These are phyloP conservation scores for Piscicola geometra DNA, from an alignment of 2,888 invertebrate genomes.

Conservation along the genomic window DNA sequence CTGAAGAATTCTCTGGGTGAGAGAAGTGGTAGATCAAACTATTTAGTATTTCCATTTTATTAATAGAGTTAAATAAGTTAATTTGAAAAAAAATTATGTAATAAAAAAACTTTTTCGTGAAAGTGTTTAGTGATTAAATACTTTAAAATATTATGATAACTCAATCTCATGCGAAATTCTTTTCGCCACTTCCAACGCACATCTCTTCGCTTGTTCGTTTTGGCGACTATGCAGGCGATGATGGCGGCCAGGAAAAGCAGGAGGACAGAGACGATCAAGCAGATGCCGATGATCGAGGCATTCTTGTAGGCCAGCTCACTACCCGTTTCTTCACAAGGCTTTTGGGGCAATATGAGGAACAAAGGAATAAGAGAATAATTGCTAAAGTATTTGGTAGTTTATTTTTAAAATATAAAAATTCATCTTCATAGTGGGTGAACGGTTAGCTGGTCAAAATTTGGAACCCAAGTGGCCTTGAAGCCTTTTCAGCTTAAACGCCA, in stretches of 20 bases:
- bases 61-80: neutral
- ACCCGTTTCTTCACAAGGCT: neutral
- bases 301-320: neutral
- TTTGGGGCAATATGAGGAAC: no score
- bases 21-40: neutral
- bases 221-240: neutral
- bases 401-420: neutral
- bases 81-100: neutral
- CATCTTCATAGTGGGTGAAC: no score
- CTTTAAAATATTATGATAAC: no score
- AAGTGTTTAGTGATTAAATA: neutral
- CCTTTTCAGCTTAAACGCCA: no score
- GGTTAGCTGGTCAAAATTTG: no score
- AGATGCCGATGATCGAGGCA: neutral
- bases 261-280: conserved; percentile 4
- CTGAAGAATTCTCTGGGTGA: neutral
- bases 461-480: no score
- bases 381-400: no score
- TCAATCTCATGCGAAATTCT: no score
- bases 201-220: neutral
- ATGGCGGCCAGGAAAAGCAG: neutral
- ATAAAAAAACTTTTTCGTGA: neutral
- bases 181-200: neutral
- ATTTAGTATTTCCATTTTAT: neutral
- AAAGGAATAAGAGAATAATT: no score